phyloP scores from a whole-genome alignment of 1,140 invertebrate species.

The Radopholus similis region DNA sequence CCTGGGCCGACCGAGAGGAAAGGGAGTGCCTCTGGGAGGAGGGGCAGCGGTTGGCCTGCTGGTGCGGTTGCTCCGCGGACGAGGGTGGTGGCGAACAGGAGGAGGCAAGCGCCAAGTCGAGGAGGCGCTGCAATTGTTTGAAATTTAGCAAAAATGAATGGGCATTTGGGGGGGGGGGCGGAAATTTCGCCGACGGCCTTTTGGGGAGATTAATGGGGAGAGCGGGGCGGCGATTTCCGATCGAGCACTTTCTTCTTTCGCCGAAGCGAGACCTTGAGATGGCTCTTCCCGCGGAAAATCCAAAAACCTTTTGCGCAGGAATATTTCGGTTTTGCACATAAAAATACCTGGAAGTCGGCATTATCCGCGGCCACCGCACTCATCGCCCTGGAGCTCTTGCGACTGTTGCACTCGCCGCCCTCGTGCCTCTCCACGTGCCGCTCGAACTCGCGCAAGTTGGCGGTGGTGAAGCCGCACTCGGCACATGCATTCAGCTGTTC shows the following conservation, averaged over 20 bases:
- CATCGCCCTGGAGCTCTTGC: neutral
- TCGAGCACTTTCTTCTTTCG: neutral
- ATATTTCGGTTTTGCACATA: neutral
- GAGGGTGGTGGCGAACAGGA: neutral
- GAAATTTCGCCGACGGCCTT: too few species aligned
- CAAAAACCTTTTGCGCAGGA: neutral
- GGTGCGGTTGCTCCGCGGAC: too few species aligned
- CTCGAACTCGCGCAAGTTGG: constrained; percentile 6
- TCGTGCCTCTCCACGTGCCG: constrained; percentile 21
- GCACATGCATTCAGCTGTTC: constrained; percentile 22
- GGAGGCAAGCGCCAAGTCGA: neutral
- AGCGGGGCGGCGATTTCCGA: neutral
- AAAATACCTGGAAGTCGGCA: neutral
- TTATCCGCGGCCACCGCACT: neutral
- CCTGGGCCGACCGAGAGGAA: neutral
- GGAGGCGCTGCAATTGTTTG: neutral
- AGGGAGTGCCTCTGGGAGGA: too few species aligned
- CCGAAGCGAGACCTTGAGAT: neutral
- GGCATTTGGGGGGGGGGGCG: too few species aligned
- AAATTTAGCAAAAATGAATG: neutral
- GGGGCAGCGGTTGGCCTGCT: too few species aligned
- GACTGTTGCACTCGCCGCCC: neutral
- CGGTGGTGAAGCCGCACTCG: constrained; percentile 23
- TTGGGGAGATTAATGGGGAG: neutral
- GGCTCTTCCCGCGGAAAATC: neutral